phyloP scores from a whole-genome alignment of 2,888 invertebrate species.

The Hipparchia semele region DNA sequence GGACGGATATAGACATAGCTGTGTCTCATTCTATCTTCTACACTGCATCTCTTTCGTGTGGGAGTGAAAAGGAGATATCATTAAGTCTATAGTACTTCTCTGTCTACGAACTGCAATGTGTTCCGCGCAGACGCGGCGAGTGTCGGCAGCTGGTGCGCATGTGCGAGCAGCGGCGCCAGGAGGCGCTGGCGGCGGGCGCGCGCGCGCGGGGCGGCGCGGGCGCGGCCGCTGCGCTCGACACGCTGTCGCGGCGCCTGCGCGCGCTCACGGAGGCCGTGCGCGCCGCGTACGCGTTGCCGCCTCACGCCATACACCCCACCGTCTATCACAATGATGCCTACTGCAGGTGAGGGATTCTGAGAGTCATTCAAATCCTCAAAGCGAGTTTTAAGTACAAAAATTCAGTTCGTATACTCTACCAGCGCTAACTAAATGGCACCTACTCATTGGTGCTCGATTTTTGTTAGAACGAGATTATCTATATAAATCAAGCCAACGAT shows the following conservation, averaged over 20 bases:
- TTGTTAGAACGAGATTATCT: too few relatives aligned
- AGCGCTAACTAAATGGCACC: too few relatives aligned
- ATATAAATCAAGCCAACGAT: too few relatives aligned
- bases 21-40: too few relatives aligned
- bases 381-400: too few relatives aligned
- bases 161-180: conserved; percentile 90
- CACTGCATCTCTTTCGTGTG: too few relatives aligned
- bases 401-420: too few relatives aligned
- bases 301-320: conserved; percentile 89
- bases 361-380: too few relatives aligned
- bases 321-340: conserved; percentile 91
- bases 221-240: conserved; percentile 84
- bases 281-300: conserved; percentile 88
- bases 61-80: too few relatives aligned
- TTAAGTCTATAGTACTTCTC: too few relatives aligned
- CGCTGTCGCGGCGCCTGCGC: conserved; percentile 87
- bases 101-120: background rate
- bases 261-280: conserved; percentile 88
- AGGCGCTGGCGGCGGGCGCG: conserved; percentile 68
- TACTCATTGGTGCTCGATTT: too few relatives aligned
- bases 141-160: conserved; percentile 90
- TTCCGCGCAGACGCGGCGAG: conserved; percentile 86
- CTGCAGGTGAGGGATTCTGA: conserved; percentile 58
- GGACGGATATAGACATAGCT: too few relatives aligned
- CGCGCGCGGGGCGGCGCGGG: conserved; percentile 40